These are phyloP conservation scores for Anolis carolinensis DNA, from an alignment of 2,113 vertebrate species.

Conservation along the genomic window DNA sequence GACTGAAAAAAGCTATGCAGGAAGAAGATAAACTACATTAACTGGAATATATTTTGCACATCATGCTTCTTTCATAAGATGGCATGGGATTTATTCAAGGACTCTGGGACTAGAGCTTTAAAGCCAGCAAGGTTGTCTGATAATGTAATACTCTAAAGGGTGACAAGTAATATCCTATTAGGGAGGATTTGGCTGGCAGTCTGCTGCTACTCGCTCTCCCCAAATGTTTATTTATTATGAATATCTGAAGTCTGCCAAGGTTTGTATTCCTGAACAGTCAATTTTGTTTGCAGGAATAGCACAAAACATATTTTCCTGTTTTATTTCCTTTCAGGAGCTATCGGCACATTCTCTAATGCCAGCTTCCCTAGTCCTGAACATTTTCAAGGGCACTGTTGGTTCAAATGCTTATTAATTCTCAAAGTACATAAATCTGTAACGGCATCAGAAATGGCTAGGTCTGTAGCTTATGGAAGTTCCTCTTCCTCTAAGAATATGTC, in stretches of 20 bases:
- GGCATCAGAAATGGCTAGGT: conserved; percentile 68
- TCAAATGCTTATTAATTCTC: conserved; percentile 66
- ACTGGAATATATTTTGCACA: neutral
- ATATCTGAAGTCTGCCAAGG: neutral
- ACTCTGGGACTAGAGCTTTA: neutral
- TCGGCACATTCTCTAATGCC: conserved; percentile 24
- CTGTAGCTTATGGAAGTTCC: conserved; percentile 69
- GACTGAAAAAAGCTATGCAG: neutral
- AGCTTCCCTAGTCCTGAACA: conserved; percentile 22
- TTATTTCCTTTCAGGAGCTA: conserved; percentile 51
- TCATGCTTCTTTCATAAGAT: neutral
- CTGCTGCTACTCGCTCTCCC: neutral
- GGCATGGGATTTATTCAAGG: neutral
- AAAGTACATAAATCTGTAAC: conserved; percentile 68
- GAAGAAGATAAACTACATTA: neutral
- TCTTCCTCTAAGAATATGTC: conserved; percentile 75
- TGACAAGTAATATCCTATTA: neutral
- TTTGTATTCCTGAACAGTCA: neutral
- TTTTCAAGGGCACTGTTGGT: conserved; percentile 39
- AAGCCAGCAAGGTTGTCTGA: neutral
- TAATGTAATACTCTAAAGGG: neutral
- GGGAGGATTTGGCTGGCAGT: too few relatives aligned
- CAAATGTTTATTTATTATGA: neutral
- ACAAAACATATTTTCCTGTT: conserved; percentile 28
- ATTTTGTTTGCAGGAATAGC: neutral